A percentile compares a stretch with the other conserved stretches of the same genome.
phyloP scores from a whole-genome alignment of 2,113 vertebrate species.

The Sinocyclocheilus grahami region DNA sequence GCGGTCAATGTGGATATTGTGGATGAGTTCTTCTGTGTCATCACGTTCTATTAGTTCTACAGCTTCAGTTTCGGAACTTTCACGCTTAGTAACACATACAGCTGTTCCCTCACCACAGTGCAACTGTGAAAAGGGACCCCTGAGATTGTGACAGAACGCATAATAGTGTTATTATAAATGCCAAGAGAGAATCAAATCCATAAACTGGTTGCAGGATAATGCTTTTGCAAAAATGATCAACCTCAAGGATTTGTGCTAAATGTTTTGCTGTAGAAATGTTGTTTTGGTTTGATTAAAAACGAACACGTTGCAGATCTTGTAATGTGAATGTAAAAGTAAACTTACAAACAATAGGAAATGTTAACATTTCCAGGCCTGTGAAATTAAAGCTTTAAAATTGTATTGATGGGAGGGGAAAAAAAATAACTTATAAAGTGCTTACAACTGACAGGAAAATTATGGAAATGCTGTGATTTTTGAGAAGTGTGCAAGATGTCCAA shows the following conservation, averaged over 20 bases:
- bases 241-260: not conserved
- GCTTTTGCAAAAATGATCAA: not conserved
- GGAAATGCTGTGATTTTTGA: not conserved
- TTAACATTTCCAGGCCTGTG: not conserved
- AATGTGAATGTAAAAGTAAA: not conserved
- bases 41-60: too few species aligned
- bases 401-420: too few species aligned
- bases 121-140: too few species aligned
- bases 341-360: not conserved
- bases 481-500: constrained; percentile 61
- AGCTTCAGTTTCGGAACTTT: too few species aligned
- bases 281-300: not conserved
- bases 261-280: not conserved
- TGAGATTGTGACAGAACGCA: not conserved
- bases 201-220: not conserved
- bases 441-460: not conserved
- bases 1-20: too few species aligned
- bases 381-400: not conserved
- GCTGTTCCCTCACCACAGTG: too few species aligned
- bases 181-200: not conserved
- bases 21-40: too few species aligned
- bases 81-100: too few species aligned
- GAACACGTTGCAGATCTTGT: too few species aligned
- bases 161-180: not conserved
- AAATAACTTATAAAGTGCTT: not conserved